Evolutionary conservation across 2,797 vertebrate species (phyloP), one percentile per base, ranked within the genome.

Genomic region (Paratrypauchen microcephalus): DNA sequence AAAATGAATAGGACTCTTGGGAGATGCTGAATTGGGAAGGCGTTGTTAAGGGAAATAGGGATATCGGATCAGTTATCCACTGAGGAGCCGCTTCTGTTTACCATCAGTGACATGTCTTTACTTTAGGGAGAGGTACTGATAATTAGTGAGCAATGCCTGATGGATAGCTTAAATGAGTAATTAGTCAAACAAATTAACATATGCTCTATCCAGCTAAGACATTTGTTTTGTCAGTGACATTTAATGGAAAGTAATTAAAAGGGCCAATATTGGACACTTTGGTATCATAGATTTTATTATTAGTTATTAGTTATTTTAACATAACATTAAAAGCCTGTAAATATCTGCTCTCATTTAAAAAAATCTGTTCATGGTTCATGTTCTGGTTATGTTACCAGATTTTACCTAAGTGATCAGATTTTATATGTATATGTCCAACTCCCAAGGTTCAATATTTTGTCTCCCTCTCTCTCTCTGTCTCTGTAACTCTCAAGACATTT

Each of bases 1-100:
- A 79, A 84, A 86, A 87, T 85, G 54, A 89, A 83, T 85, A 70
- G 80, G 86, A 81, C 87, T 81, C 87, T 56, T 54, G 81, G 77
- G 86, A 77, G 71, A 83, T 28, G 45, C 65, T 41, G 75, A 82
- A 85, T 81, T 83, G 79, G 67, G 77, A 79, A 77, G 80, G 79
- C n/a, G 11, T 78, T 78, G 73, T 78, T 83, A 79, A 83, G 81
- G 82, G 71, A 71, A 70, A 78, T 67, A 70, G 70, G 72, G 39
- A 60, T 73, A 54, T 54, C 65, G 82, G 63, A 55, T 47, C 12
- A 21, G 54, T 21, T 59, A 59, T 61, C 39, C 54, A 5, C 23
- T 69, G 16, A 57, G 15, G 50, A 23, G 77, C 55, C 64, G 64
- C 66, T 50, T 74, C 57, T 69, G 5, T 73, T 66, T 48, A 66